These are phyloP conservation scores for Rhynchonycteris naso DNA, from an alignment of 2,797 vertebrate genomes.

Conservation along the genomic window DNA sequence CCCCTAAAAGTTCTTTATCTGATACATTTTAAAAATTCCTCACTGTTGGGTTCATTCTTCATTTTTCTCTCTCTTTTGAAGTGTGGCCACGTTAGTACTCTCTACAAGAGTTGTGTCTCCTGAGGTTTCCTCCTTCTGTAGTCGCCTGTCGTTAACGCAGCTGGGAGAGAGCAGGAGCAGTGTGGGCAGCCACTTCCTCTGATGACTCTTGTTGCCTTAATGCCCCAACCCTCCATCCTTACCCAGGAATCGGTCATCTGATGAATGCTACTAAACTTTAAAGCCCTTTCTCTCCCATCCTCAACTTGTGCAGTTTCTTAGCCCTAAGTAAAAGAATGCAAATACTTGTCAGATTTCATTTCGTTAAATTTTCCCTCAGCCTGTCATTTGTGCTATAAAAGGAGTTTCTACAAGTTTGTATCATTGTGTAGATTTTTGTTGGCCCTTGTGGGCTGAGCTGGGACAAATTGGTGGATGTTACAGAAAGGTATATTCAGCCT, in stretches of 20 bases:
- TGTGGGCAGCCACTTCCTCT: not conserved
- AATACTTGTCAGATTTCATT: not conserved
- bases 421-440: not conserved
- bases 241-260: fast-evolving
- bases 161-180: too few relatives aligned
- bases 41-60: not conserved
- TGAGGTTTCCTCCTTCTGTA: fast-evolving
- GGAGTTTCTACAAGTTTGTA: not conserved
- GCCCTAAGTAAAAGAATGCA: not conserved
- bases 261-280: too few relatives aligned
- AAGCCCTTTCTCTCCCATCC: not conserved
- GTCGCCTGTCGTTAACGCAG: not conserved
- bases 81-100: not conserved
- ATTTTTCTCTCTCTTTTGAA: not conserved
- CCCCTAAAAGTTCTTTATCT: not conserved
- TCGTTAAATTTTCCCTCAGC: not conserved
- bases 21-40: not conserved
- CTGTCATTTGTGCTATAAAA: not conserved
- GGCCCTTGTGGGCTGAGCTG: not conserved
- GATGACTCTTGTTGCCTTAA: not conserved
- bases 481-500: not conserved
- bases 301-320: not conserved
- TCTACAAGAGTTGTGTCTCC: not conserved
- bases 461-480: not conserved
- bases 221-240: not conserved